Evolutionary conservation across 2,888 invertebrate genomes (phyloP), one percentile per base, ranked within the genome.

Genomic region (Caenorhabditis uteleia): DNA sequence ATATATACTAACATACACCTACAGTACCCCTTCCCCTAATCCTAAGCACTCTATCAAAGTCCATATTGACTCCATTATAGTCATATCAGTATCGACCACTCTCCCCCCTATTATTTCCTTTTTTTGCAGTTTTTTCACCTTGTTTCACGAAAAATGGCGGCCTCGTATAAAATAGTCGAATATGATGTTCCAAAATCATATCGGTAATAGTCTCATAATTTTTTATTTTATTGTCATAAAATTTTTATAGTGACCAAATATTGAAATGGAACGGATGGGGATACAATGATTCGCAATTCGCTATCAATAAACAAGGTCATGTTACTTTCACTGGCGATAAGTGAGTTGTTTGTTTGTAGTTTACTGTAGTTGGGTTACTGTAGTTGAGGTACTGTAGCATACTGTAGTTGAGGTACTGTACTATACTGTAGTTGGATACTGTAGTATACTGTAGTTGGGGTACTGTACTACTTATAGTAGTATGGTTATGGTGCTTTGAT

Each of bases 181-280:
- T 27, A 65, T 34, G 55, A 65, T 44, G 65, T 65, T 51, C 65
- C 65, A n/a, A 58, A 65, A 31, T 65, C 65, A 43, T 65, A 65
- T 49, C 56, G 65, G 64, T 64, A 43, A 43, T 33, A n/a, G 5
- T n/a, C 21, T 29, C 20, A 16, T 3, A 14, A 7, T 12, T n/a
- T 14, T 8, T 21, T 34, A 16, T 8, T 16, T n/a, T 34, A 3
- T 14, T 33, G 14, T n/a, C 12, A 46, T 33, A 6, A 8, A 21
- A 20, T 23, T 26, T 46, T 48, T 67, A 49, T 60, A 81, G 82
- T 20, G 82, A 82, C 49, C 56, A 64, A 23, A 72, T 71, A 14
- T 86, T 97, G 47, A 95, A 94, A 87, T 97, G 97, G 97, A 94
- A 95, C 86, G 98, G 98, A 21, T 98, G 98, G 98, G 98, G 98